Base-by-base conservation (phyloP, 1,140 invertebrate species). In the Cecropterus lyciades region DNA sequence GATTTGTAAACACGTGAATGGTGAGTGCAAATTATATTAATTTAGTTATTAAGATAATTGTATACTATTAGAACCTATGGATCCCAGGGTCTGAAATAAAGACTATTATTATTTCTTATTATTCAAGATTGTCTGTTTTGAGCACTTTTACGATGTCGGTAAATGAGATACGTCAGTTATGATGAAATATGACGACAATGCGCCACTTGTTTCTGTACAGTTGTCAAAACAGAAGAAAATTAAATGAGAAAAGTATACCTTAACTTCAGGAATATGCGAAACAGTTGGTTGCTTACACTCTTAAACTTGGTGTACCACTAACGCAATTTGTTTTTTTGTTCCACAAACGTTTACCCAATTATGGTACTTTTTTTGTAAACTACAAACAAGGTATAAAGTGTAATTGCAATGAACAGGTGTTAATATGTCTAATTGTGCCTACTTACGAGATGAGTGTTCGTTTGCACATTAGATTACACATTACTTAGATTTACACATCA, bases 1-100 rank as follows among this genome's bases (percentile, higher is more conserved):
- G 14, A 72, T 85, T 69, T 88, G 82, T 67, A 87, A 87, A 79
- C 86, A 85, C 70, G 73, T 87, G 14, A 92, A 89, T 81, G 89
- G 89, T 92, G 82, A 89, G 84, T 42, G 60, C 67, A 11, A 37
- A 37, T 37, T 37, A 37, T 37, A 37, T 11, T n/a, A 37, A 37
- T 11, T 37, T 0, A 37, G 33, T 11, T 37, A 37, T 10, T 33
- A 33, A 3, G n/a, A n/a, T n/a, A n/a, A n/a, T n/a, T n/a, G n/a
- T n/a, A n/a, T n/a, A n/a, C n/a, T n/a, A n/a, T n/a, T n/a, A n/a
- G n/a, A n/a, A n/a, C n/a, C n/a, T n/a, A n/a, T n/a, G n/a, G n/a
- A n/a, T n/a, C n/a, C n/a, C n/a, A n/a, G n/a, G n/a, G n/a, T n/a
- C n/a, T n/a, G n/a, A n/a, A n/a, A n/a, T n/a, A n/a, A n/a, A n/a